phyloP scores from a whole-genome alignment of 2,888 invertebrate genomes.

The Caenorhabditis sulstoni region DNA sequence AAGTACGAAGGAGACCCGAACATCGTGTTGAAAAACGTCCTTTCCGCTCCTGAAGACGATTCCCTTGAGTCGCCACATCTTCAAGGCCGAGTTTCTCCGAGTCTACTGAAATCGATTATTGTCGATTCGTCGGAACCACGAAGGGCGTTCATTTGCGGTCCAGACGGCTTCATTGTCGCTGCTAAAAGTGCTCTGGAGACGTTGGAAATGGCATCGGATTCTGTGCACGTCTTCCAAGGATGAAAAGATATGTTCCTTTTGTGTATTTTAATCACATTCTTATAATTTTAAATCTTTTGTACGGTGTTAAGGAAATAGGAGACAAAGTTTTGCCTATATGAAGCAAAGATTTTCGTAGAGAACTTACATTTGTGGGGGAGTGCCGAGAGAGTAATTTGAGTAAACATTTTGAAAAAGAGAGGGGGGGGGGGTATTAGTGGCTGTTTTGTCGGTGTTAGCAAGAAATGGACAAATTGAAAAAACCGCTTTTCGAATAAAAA shows the following conservation, averaged over 20 bases:
- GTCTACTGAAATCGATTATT: constrained; percentile 30
- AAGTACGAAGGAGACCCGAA: constrained; percentile 4
- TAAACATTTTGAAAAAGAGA: no score
- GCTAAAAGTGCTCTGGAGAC: constrained; percentile 50
- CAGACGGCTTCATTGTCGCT: constrained; percentile 50
- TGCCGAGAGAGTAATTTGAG: background rate
- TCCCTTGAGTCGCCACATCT: constrained; percentile 11
- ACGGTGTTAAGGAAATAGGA: background rate
- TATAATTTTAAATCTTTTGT: constrained; percentile 2
- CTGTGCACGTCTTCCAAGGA: constrained; percentile 53
- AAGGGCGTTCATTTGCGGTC: constrained; percentile 58
- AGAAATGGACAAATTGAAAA: constrained; percentile 46
- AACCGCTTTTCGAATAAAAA: constrained; percentile 26
- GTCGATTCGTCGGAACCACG: constrained; percentile 7
- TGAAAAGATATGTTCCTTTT: background rate
- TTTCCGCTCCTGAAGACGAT: constrained; percentile 11
- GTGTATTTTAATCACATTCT: constrained; percentile 19
- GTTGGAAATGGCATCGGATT: constrained; percentile 30
- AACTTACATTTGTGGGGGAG: background rate
- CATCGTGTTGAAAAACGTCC: constrained; percentile 36
- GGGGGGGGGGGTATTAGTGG: background rate
- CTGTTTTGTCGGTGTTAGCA: constrained; percentile 26
- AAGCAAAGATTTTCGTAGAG: background rate
- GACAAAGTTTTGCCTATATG: constrained; percentile 7
- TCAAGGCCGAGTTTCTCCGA: constrained; percentile 27